Base-by-base conservation (phyloP, 2,113 vertebrate genomes). In the Chamaea fasciata region DNA sequence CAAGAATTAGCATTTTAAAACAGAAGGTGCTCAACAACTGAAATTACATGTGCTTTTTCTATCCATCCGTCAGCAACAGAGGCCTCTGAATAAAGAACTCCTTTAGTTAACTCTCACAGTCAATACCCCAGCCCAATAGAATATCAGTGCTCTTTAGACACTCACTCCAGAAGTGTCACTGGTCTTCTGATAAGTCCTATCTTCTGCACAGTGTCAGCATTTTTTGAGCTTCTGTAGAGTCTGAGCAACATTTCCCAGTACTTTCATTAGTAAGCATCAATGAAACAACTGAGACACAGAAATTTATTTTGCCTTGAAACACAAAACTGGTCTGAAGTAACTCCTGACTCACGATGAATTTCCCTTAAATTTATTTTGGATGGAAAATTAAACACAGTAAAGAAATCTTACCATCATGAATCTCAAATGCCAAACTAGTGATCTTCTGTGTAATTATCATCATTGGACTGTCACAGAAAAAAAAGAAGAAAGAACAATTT, bases 381-480 rank as follows among this genome's bases (percentile, higher is more conserved):
- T 5, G 16, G 8, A 83, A 93, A 79, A 85, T 52, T 26, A 78
- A 96, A 47, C 6, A 87, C 24, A 41, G 23, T 49, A 89, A 78
- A 92, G 80, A 91, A 89, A 81, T 83, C 98, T 99, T 98, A 99
- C 99, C 99, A 50, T 99, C 99, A 30, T 99, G 99, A 97, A 99
- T 98, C 97, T 99, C 99, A 92, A 99, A 99, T 22, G 99, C 99
- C 98, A 99, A 97, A 94, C 99, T 99, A 96, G 99, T 99, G 92
- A 99, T 99, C 98, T 99, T 99, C 99, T 99, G 99, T 22, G 99
- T 99, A 95, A 99, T 99, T 92, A 99, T 99, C 99, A 99, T 99
- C 99, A 99, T 99, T 74, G 99, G 99, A 92, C 99, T 99, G 94
- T 74, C 75, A 80, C 26, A 73, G 96, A 88, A 83, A 41, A 82